phyloP scores from a whole-genome alignment of 1,140 invertebrate species.

The Habropoda laboriosa region DNA sequence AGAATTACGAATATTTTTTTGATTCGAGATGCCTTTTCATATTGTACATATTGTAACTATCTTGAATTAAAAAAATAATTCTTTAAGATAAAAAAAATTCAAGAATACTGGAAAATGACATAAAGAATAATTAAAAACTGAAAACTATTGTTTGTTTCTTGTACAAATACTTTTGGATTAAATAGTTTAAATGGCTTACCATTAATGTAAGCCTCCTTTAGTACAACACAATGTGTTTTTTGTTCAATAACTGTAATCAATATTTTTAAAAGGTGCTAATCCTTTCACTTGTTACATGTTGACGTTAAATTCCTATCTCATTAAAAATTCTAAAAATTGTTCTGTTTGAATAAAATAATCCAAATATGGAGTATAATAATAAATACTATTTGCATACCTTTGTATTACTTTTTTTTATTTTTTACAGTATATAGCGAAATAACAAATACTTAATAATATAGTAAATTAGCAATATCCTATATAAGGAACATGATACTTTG shows the following conservation, averaged over 20 bases:
- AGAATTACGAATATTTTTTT: conserved; percentile 34
- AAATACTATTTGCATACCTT: conserved; percentile 37
- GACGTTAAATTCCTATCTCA: conserved; percentile 30
- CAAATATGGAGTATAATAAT: background rate
- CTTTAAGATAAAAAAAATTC: conserved; percentile 16
- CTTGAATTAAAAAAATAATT: conserved; percentile 43
- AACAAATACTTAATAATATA: conserved; percentile 56
- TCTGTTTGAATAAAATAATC: conserved; percentile 41
- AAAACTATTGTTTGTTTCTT: conserved; percentile 30
- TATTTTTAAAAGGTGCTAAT: conserved; percentile 34
- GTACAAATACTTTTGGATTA: conserved; percentile 1
- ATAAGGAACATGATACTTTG: conserved; percentile 68
- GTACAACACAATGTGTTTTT: background rate
- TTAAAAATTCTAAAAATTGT: conserved; percentile 48
- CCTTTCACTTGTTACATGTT: conserved; percentile 52
- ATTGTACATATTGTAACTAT: conserved; percentile 40
- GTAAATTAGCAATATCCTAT: conserved; percentile 48
- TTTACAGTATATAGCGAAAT: conserved; percentile 43
- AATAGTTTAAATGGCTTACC: conserved; percentile 13
- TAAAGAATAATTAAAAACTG: conserved; percentile 17
- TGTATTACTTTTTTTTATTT: conserved; percentile 59
- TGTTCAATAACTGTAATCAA: conserved; percentile 5
- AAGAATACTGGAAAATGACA: background rate
- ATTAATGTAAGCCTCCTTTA: background rate
- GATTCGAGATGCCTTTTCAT: conserved; percentile 48